These are phyloP conservation scores for Craseonycteris thonglongyai DNA, from an alignment of 2,113 vertebrate genomes.

Conservation along the genomic window DNA sequence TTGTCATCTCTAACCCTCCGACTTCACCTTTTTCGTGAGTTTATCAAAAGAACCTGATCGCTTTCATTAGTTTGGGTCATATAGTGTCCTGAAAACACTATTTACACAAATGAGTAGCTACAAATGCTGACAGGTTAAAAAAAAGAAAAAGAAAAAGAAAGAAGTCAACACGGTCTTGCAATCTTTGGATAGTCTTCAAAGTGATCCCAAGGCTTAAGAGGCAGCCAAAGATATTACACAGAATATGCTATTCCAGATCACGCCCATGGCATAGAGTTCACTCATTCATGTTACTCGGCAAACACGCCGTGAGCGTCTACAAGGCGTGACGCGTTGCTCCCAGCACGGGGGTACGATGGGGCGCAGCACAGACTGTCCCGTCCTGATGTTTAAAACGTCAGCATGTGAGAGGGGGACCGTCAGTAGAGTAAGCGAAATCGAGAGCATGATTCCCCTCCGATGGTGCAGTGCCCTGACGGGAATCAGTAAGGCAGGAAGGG, in stretches of 20 bases:
- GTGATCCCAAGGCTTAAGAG: background rate
- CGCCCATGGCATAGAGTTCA: background rate
- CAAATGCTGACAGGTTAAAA: background rate
- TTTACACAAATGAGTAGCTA: slow-evolving; percentile 40
- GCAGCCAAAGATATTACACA: background rate
- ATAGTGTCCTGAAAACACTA: slow-evolving; percentile 2
- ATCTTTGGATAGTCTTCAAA: slow-evolving; percentile 28
- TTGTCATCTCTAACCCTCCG: slow-evolving; percentile 8
- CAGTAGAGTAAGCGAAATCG: background rate
- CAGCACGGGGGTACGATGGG: too few relatives aligned
- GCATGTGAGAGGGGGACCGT: background rate
- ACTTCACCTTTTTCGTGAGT: slow-evolving; percentile 30
- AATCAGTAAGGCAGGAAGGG: background rate
- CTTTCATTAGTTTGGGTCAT: slow-evolving; percentile 55
- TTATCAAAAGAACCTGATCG: slow-evolving; percentile 55
- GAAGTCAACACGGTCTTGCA: background rate
- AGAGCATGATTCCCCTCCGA: background rate
- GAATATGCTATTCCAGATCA: background rate
- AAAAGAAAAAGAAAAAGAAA: background rate
- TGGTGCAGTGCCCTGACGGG: background rate
- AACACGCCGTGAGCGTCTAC: background rate
- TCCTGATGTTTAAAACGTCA: background rate
- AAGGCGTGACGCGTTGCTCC: background rate
- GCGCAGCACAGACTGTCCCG: background rate
- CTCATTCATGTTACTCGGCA: background rate